Evolutionary conservation across 2,113 vertebrate genomes (phyloP).

Genomic region (Heterocephalus glaber): DNA sequence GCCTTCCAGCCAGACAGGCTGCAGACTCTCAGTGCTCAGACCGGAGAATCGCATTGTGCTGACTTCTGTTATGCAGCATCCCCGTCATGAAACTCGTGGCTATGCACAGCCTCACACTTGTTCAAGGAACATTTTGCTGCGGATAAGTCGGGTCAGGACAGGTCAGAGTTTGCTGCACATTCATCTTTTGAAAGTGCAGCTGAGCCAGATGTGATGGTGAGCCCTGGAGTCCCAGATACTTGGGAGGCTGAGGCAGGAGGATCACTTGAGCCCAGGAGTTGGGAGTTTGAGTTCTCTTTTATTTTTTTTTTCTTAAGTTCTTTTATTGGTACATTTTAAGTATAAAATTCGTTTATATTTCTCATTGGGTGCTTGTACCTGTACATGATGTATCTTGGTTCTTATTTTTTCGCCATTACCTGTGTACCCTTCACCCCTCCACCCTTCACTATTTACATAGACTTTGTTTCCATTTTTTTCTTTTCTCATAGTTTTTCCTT

Average conservation of each 20-base stretch:
- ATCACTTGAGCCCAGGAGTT: background rate
- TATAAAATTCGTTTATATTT: no score
- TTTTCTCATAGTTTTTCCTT: no score
- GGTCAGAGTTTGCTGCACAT: background rate
- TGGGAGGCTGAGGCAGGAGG: background rate
- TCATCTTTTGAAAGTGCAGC: background rate
- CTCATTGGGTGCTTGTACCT: no score
- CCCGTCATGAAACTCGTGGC: fast-evolving
- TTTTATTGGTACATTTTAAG: no score
- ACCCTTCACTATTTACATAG: no score
- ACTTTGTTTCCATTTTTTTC: no score
- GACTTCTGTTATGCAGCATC: background rate
- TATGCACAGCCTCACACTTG: fast-evolving
- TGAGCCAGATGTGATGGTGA: background rate
- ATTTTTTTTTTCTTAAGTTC: no score
- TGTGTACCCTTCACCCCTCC: no score
- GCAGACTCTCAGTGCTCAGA: background rate
- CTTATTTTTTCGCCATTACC: no score
- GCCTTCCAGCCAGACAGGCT: background rate
- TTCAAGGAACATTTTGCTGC: background rate
- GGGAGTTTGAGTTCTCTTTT: background rate
- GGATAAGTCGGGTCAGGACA: background rate
- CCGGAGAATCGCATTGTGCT: background rate
- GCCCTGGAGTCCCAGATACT: background rate
- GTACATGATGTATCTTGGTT: no score